These are phyloP conservation scores for Pachliopta kotzebuea DNA, from an alignment of 2,888 invertebrate species.

Conservation along the genomic window DNA sequence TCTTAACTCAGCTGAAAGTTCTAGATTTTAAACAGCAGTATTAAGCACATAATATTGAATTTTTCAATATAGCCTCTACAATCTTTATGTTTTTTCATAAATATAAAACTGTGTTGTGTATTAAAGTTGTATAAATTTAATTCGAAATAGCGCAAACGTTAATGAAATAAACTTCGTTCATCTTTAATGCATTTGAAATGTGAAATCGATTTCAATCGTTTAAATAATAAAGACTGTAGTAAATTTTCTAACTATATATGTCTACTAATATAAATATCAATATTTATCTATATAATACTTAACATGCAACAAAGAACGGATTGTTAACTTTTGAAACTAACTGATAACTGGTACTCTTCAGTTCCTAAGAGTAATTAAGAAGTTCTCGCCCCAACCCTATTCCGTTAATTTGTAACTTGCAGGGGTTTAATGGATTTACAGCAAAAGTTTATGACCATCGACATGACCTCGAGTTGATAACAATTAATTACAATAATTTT, in stretches of 20 bases:
- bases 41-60: background rate
- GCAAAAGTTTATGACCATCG: constrained; percentile 15
- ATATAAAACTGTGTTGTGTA: background rate
- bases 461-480: constrained; percentile 4
- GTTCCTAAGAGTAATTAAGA: constrained; percentile 24
- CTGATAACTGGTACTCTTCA: constrained; percentile 10
- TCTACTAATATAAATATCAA: too few relatives aligned
- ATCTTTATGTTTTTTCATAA: background rate
- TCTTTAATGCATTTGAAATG: background rate
- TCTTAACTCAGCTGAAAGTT: background rate
- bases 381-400: constrained; percentile 9
- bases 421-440: constrained; percentile 19
- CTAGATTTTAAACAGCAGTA: background rate
- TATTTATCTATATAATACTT: background rate
- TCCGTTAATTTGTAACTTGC: constrained; percentile 12
- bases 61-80: background rate
- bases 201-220: background rate
- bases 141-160: background rate
- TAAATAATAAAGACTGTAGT: background rate
- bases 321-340: background rate
- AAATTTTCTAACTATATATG: too few relatives aligned
- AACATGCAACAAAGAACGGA: constrained; percentile 8
- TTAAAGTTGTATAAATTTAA: background rate
- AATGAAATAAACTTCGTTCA: background rate
- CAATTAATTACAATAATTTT: constrained; percentile 3